Evolutionary conservation across 2,888 invertebrate species (phyloP), one percentile per base, ranked within the genome.

Genomic region (Cryptus viduatorius): DNA sequence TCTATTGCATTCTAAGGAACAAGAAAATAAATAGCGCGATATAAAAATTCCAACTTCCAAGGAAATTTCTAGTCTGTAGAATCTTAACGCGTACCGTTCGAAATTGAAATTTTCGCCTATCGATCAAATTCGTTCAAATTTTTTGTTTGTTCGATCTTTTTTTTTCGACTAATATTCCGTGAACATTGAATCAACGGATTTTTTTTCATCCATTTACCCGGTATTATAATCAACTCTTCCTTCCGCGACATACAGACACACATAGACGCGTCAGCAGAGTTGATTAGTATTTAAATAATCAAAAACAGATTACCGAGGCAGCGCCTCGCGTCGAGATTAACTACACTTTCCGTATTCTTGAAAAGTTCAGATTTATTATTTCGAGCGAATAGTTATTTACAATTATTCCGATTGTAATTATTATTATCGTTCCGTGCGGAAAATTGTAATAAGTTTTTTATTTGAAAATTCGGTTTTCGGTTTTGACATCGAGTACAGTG

Each of bases 61-160:
- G 80, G 84, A 72, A 7, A 82, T 88, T 24, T 24, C 89, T 89
- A 89, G 89, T 88, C 88, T 75, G 69, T 87, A 87, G 85, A 85
- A 81, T 87, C 53, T 87, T 86, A 85, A 85, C 59, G 48, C 46
- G 64, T 48, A 65, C 53, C n/a, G 37, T 48, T 64, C 29, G 56
- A 19, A 37, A n/a, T 44, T 69, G 19, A 50, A 69, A 19, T 4
- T 12, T 16, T 69, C 48, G 24, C 64, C 16, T 46, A 64, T 69
- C 24, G 37, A 61, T 69, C 59, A 19, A 48, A 64, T 75, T 37
- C 29, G 53, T 79, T 31, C 16, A 53, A 69, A 16, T 16, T 19
- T 16, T 37, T 56, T 19, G n/a, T 56, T 56, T 59, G 16, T 24
- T 44, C 44, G 12, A 44, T 44, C 46, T 12, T 19, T 44, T 67